Evolutionary conservation across 2,797 vertebrate genomes (phyloP), one percentile per base, ranked within the genome.

Genomic region (Holocentrus rufus): DNA sequence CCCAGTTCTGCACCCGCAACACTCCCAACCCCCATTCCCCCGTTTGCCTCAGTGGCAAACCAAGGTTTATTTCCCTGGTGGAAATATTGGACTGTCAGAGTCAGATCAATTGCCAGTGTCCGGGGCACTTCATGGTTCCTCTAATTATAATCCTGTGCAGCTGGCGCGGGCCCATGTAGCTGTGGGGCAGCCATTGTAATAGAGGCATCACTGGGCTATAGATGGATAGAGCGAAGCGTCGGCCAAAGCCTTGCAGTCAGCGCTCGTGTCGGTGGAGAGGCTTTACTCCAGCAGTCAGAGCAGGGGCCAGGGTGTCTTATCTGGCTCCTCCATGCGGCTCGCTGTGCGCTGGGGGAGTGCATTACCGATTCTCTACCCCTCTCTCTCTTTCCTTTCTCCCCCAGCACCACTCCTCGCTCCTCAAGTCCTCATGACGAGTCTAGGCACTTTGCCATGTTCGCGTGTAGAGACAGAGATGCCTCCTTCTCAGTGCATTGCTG

Each of bases 41-140:
- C 80, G 86, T 83, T 74, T 82, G 84, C 85, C 88, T 84, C 74
- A 72, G 89, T 85, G 79, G 73, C 83, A 88, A 90, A 86, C 80
- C 72, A 58, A 87, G 85, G 86, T 94, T 94, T 94, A 94, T 95
- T 94, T 94, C 93, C 93, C 94, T 86, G 85, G 92, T 93, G 93
- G 89, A 94, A 93, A 93, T 94, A 94, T 94, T 91, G 93, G 92
- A 87, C 93, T 93, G 93, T 94, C 94, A 94, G 77, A 65, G 88
- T 91, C 92, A 94, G 93, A 94, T 95, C 94, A 94, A 94, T 94
- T 92, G 92, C 92, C 89, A 91, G 90, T 92, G 93, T 94, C 92
- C 92, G 76, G 91, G 92, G 89, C 94, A 92, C 92, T 93, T 93
- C 91, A 93, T 90, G 91, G 91, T 92, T 92, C 89, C 90, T 94